Evolutionary conservation across 1,140 invertebrate species (phyloP).

Genomic region (Macrobrachium rosenbergii): DNA sequence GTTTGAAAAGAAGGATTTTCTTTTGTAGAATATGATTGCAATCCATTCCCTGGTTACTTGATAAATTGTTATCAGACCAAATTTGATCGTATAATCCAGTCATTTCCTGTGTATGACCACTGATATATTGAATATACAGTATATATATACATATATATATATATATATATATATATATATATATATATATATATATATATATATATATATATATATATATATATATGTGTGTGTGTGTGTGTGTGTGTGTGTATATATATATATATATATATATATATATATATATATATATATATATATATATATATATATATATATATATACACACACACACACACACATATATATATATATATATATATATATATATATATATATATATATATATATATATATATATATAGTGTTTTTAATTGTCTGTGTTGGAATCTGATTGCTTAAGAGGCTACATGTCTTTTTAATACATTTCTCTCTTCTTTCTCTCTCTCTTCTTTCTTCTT

Average conservation of each 20-base stretch:
- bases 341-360: slow-evolving; percentile 8
- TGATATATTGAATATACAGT: too few species aligned
- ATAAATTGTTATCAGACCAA: too few species aligned
- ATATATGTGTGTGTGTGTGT: not conserved
- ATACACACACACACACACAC: not conserved
- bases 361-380: slow-evolving; percentile 9
- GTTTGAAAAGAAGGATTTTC: too few species aligned
- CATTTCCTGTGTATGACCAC: too few species aligned
- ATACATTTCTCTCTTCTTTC: too few species aligned
- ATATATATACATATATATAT: slow-evolving; percentile 8
- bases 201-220: slow-evolving; percentile 13
- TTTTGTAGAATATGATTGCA: too few species aligned
- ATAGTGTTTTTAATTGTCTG: too few species aligned
- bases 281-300: slow-evolving; percentile 11
- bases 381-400: slow-evolving; percentile 9
- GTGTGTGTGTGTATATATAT: not conserved
- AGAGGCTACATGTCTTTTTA: too few species aligned
- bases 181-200: slow-evolving; percentile 13
- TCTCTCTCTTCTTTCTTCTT: too few species aligned
- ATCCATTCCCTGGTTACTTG: too few species aligned
- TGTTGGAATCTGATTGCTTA: too few species aligned
- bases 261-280: slow-evolving; percentile 9
- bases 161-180: slow-evolving; percentile 5
- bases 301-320: not conserved
- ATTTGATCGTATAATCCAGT: too few species aligned